phyloP scores from a whole-genome alignment of 2,888 invertebrate genomes.

The Phymatocera aterrima region DNA sequence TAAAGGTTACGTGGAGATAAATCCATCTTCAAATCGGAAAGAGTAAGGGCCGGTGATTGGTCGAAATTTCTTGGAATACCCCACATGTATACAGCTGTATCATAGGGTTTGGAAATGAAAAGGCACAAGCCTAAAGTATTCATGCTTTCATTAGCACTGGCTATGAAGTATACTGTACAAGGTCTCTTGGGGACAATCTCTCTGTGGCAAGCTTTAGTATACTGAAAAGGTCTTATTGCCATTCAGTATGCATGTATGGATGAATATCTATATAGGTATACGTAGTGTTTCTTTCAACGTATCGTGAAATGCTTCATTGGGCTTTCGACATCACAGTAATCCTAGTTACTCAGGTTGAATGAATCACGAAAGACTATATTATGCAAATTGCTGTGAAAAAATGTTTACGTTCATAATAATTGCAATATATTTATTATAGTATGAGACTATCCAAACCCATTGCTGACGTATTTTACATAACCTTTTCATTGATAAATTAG shows the following conservation, averaged over 20 bases:
- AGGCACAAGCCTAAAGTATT: slow-evolving; percentile 60
- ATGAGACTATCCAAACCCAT: too few species aligned
- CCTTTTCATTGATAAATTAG: too few species aligned
- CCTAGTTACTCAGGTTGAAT: too few species aligned
- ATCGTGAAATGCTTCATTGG: background rate
- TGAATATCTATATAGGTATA: background rate
- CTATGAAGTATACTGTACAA: slow-evolving; percentile 51
- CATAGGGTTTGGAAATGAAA: slow-evolving; percentile 25
- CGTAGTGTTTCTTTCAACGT: background rate
- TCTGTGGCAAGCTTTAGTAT: background rate
- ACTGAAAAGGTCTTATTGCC: slow-evolving; percentile 26
- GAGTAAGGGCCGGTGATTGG: too few species aligned
- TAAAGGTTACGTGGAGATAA: too few species aligned
- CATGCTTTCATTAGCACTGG: slow-evolving; percentile 64
- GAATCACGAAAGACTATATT: too few species aligned
- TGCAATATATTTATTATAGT: too few species aligned
- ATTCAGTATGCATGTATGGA: background rate
- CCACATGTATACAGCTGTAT: slow-evolving; percentile 4
- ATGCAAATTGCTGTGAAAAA: too few species aligned
- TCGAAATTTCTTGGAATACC: background rate
- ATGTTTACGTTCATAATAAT: too few species aligned
- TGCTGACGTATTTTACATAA: too few species aligned
- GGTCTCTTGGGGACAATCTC: slow-evolving; percentile 26
- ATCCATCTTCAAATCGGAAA: too few species aligned
- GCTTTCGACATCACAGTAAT: background rate